Percentiles rank a stretch among this genome's conserved stretches.
These are phyloP conservation scores for Smutsia gigantea DNA, from an alignment of 2,797 vertebrate genomes.

Conservation along the genomic window DNA sequence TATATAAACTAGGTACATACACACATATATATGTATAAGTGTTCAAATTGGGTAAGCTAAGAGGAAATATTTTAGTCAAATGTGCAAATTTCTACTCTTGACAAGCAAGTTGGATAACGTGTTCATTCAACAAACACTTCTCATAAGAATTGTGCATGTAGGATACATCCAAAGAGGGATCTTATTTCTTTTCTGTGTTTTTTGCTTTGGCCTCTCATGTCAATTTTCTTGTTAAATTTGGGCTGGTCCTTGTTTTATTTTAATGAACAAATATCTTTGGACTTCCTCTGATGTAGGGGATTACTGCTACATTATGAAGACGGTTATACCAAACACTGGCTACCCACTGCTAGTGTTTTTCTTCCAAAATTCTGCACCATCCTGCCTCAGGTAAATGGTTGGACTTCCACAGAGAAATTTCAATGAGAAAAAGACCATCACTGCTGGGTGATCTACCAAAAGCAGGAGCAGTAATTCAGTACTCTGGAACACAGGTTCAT, in stretches of 20 bases:
- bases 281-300: background rate
- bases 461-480: background rate
- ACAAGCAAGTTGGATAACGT: too few relatives aligned
- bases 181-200: background rate
- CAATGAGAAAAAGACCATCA: background rate
- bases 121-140: background rate
- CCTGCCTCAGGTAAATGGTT: too few relatives aligned
- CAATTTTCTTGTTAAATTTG: background rate
- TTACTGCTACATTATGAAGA: background rate
- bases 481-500: background rate
- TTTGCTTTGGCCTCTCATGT: background rate
- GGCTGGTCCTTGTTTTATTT: background rate
- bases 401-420: too few relatives aligned
- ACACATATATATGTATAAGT: background rate
- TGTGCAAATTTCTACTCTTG: background rate
- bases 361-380: background rate
- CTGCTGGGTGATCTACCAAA: background rate
- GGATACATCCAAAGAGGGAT: background rate
- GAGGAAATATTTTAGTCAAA: background rate
- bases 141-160: background rate
- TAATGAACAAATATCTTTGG: background rate
- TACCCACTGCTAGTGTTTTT: background rate
- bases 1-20: background rate
- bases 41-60: background rate
- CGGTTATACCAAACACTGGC: too few relatives aligned